Conservation (phyloP, 2,113 vertebrate species). For the Pardalotus punctatus region DNA sequence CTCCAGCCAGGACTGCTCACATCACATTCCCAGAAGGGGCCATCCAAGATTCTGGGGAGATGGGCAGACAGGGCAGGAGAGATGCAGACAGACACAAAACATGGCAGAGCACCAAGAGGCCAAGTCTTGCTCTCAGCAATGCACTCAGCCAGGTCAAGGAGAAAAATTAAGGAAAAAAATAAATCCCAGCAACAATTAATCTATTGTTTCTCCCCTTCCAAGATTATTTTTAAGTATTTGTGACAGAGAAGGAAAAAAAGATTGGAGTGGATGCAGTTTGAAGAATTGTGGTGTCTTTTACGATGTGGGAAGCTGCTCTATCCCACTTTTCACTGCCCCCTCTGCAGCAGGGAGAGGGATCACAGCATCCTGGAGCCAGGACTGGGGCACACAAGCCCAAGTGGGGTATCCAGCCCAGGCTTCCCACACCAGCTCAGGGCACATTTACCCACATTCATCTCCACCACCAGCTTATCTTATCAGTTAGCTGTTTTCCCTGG, state of each 20-base stretch:
- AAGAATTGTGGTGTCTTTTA: not conserved
- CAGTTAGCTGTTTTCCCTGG: not conserved
- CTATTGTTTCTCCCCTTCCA: not conserved
- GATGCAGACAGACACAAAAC: not conserved
- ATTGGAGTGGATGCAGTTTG: not conserved
- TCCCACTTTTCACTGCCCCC: not conserved
- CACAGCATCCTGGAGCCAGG: not conserved
- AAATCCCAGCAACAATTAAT: not conserved
- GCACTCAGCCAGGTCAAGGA: not conserved
- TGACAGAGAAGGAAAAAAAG: not conserved
- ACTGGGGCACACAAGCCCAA: rapidly evolving
- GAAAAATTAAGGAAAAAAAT: not conserved
- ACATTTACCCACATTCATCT: not conserved
- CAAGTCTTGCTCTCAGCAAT: not conserved
- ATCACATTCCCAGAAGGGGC: not conserved
- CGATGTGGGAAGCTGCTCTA: not conserved
- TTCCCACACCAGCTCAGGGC: not conserved
- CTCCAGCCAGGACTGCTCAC: not conserved
- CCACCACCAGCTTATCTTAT: not conserved
- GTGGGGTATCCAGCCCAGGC: rapidly evolving
- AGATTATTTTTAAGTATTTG: not conserved
- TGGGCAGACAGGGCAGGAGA: not conserved
- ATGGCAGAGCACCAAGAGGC: not conserved
- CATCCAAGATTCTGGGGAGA: not conserved
- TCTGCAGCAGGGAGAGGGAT: not conserved